A percentile compares a stretch with the other conserved stretches of the same genome.
phyloP scores from a whole-genome alignment of 2,797 vertebrate species.

The Gobionotothen gibberifrons region DNA sequence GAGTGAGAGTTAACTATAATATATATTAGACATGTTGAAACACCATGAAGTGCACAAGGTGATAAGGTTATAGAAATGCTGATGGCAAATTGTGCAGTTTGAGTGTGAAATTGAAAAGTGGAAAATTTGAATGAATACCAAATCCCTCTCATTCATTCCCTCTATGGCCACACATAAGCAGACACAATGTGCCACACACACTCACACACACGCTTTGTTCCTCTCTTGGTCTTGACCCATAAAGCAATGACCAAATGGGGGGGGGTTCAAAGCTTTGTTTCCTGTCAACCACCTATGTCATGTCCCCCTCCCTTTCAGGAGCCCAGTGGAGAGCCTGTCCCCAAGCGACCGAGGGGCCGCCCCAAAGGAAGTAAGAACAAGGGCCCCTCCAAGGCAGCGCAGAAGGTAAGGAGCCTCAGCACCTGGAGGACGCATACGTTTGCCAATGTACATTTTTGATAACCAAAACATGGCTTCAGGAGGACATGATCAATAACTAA shows the following conservation, averaged over 20 bases:
- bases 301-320: constrained; percentile 85
- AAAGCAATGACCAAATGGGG: constrained; percentile 73
- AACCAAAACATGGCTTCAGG: background rate
- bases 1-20: too few species aligned
- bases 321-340: constrained; percentile 92
- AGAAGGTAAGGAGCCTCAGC: constrained; percentile 89
- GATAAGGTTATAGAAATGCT: background rate
- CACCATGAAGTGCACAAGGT: too few species aligned
- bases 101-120: background rate
- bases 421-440: constrained; percentile 8
- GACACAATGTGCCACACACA: too few species aligned
- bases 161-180: background rate
- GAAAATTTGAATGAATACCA: background rate
- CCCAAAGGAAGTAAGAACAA: constrained; percentile 99
- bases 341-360: constrained; percentile 96
- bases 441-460: background rate
- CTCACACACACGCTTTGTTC: constrained; percentile 41
- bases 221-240: constrained; percentile 73
- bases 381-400: constrained; percentile 95
- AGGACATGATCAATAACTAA: background rate
- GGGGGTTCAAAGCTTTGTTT: constrained; percentile 59
- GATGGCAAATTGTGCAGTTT: background rate
- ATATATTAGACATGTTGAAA: too few species aligned
- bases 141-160: constrained; percentile 5
- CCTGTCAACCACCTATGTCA: constrained; percentile 59